Percentiles rank a stretch among this genome's conserved stretches.
Evolutionary conservation across 2,888 invertebrate species (phyloP).

Genomic region (Nephrotoma flavescens): DNA sequence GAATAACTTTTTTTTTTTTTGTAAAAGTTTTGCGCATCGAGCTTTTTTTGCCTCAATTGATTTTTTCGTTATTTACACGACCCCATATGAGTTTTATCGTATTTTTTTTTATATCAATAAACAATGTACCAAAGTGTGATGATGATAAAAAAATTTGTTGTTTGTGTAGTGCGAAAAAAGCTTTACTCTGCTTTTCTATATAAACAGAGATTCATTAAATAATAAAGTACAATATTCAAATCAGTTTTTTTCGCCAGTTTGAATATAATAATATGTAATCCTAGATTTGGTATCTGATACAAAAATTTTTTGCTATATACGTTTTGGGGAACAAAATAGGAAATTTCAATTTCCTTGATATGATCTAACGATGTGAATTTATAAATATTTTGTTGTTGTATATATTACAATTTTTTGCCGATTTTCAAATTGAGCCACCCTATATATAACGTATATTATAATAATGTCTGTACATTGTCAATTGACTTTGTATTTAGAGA

Average conservation of each 20-base stretch:
- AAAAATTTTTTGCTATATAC: background rate
- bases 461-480: background rate
- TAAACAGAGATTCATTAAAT: background rate
- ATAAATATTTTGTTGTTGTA: background rate
- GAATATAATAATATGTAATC: background rate
- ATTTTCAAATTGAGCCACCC: background rate
- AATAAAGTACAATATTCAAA: background rate
- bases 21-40: background rate
- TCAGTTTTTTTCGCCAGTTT: background rate
- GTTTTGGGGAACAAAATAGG: background rate
- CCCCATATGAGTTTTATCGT: background rate
- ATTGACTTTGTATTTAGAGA: background rate
- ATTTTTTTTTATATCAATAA: background rate
- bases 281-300: background rate
- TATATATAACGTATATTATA: background rate
- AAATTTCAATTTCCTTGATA: background rate
- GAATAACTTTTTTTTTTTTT: too few species aligned
- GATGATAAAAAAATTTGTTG: background rate
- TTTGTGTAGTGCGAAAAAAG: background rate
- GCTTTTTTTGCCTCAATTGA: background rate
- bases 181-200: background rate
- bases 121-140: background rate
- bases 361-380: background rate
- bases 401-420: background rate
- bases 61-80: background rate